These are phyloP conservation scores for Ctenosaura bakeri DNA, from an alignment of 2,797 vertebrate genomes.

Conservation along the genomic window DNA sequence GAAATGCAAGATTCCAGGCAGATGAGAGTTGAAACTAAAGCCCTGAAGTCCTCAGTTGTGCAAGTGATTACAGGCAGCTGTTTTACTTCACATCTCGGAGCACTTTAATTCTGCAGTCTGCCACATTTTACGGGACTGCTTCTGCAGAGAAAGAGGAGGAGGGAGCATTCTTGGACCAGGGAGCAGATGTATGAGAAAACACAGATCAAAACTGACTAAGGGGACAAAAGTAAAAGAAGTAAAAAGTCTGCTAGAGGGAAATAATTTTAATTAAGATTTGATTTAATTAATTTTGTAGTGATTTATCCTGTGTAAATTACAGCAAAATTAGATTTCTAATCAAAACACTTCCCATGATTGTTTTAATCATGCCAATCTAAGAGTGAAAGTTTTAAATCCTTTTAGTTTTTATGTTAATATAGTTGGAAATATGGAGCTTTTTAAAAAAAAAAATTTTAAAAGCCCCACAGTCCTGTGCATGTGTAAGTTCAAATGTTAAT, in stretches of 20 bases:
- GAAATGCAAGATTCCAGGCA: slow-evolving; percentile 90
- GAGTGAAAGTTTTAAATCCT: neutral
- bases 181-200: slow-evolving; percentile 62
- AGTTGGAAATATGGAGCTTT: neutral
- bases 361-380: slow-evolving; percentile 20
- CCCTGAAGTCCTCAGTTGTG: slow-evolving; percentile 85
- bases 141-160: slow-evolving; percentile 54
- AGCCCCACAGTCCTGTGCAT: neutral
- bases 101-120: slow-evolving; percentile 89
- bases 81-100: slow-evolving; percentile 88
- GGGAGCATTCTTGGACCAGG: slow-evolving; percentile 61
- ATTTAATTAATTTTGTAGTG: slow-evolving; percentile 66
- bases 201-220: slow-evolving; percentile 50
- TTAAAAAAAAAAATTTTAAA: neutral
- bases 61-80: slow-evolving; percentile 88
- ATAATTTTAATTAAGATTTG: slow-evolving; percentile 80
- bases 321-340: neutral
- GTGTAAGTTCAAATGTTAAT: neutral
- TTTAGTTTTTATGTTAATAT: slow-evolving; percentile 7
- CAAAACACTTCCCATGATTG: neutral
- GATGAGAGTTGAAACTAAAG: slow-evolving; percentile 90
- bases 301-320: slow-evolving; percentile 11
- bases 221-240: slow-evolving; percentile 9
- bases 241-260: slow-evolving; percentile 78
- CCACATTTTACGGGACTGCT: slow-evolving; percentile 78